A percentile compares a stretch with the other conserved stretches of the same genome.
These are phyloP conservation scores for Thalassaphorura encarpata DNA, from an alignment of 1,140 invertebrate species.

Conservation along the genomic window DNA sequence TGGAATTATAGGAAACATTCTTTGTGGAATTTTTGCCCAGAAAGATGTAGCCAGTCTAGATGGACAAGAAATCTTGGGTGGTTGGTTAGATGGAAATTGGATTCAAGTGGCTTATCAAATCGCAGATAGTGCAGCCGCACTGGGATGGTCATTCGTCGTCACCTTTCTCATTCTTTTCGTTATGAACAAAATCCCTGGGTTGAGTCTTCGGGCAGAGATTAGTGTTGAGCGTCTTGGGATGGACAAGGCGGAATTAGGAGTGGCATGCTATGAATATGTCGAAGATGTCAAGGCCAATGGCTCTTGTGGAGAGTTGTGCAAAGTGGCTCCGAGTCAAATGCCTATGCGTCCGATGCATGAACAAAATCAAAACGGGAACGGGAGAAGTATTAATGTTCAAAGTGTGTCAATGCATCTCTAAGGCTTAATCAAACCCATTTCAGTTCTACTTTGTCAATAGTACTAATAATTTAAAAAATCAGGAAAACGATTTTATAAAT, in stretches of 20 bases:
- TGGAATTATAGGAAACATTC: conserved; percentile 28
- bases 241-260: conserved; percentile 25
- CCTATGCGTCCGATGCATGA: too few relatives aligned
- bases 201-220: conserved; percentile 20
- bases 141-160: conserved; percentile 25
- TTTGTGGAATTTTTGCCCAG: conserved; percentile 29
- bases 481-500: too few relatives aligned
- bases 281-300: conserved; percentile 19
- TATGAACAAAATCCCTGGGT: conserved; percentile 30
- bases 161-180: conserved; percentile 24
- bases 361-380: too few relatives aligned
- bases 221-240: conserved; percentile 18
- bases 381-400: too few relatives aligned
- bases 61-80: conserved; percentile 18
- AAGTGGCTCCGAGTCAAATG: too few relatives aligned
- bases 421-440: too few relatives aligned
- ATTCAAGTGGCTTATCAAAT: conserved; percentile 28
- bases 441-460: too few relatives aligned
- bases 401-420: too few relatives aligned
- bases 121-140: conserved; percentile 19
- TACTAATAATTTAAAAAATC: too few relatives aligned
- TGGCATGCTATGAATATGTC: conserved; percentile 27
- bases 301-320: too few relatives aligned
- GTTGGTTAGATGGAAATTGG: conserved; percentile 31
- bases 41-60: conserved; percentile 19